phyloP scores from a whole-genome alignment of 2,797 vertebrate species.

The Lophotriccus pileatus region DNA sequence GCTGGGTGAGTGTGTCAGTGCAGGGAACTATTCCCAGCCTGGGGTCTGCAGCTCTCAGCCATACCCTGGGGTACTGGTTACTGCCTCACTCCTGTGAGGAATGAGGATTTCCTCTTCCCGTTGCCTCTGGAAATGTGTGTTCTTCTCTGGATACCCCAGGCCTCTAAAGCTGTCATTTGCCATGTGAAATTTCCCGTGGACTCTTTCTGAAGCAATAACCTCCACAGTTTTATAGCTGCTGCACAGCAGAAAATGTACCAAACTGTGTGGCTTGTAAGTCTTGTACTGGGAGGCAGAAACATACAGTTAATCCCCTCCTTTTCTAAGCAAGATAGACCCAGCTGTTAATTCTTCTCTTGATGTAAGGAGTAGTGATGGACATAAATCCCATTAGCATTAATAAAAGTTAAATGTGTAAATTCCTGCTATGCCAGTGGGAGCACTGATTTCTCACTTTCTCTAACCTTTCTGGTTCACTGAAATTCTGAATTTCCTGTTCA shows the following conservation, averaged over 20 bases:
- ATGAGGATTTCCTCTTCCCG: background rate
- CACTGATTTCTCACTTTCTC: constrained; percentile 24
- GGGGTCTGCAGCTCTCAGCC: background rate
- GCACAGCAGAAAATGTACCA: background rate
- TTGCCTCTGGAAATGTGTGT: background rate
- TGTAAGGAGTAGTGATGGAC: background rate
- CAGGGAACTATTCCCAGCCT: accelerated
- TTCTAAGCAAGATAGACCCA: constrained; percentile 7
- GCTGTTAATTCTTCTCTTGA: constrained; percentile 14
- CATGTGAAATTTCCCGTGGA: background rate
- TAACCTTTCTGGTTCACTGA: background rate
- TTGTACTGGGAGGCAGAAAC: constrained; percentile 11
- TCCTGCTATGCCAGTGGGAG: background rate
- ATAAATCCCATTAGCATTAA: constrained; percentile 37
- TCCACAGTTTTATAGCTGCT: background rate
- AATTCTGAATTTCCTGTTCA: background rate
- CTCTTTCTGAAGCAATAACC: background rate
- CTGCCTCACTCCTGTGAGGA: background rate
- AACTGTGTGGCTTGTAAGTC: background rate
- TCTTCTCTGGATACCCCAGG: background rate
- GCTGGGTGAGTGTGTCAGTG: accelerated
- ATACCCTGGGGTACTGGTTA: accelerated
- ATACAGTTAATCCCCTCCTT: constrained; percentile 4
- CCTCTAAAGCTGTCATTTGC: background rate
- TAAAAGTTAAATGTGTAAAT: constrained; percentile 22